Percentiles rank a stretch among this genome's conserved stretches.
Evolutionary conservation across 2,888 invertebrate genomes (phyloP).

Genomic region (Galeopsomyia nigrocyanea): DNA sequence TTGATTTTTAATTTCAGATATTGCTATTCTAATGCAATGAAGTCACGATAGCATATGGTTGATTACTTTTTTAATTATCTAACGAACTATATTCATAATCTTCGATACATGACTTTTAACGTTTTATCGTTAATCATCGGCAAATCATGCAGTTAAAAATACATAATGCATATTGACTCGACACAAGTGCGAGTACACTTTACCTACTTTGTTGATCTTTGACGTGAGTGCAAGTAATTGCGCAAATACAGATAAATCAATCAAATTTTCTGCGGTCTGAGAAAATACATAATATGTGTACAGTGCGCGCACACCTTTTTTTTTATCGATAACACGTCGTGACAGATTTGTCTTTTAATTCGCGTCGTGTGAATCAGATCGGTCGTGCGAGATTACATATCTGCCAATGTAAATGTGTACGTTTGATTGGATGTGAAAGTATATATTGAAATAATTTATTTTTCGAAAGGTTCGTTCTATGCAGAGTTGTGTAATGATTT

Average conservation of each 20-base stretch:
- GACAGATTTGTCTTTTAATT: not conserved
- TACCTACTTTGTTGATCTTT: slow-evolving; percentile 16
- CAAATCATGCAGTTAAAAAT: slow-evolving; percentile 5
- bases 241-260: slow-evolving; percentile 28
- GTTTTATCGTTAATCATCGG: not conserved
- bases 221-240: not conserved
- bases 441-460: too few species aligned
- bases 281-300: not conserved
- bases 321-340: too few species aligned
- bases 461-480: too few species aligned
- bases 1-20: too few species aligned
- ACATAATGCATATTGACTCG: not conserved
- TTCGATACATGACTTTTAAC: too few species aligned
- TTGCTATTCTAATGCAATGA: too few species aligned
- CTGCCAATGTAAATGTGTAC: not conserved
- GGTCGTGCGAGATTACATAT: slow-evolving; percentile 6
- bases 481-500: too few species aligned
- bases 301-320: too few species aligned
- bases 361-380: not conserved
- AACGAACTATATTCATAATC: too few species aligned
- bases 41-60: too few species aligned
- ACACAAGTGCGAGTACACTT: not conserved
- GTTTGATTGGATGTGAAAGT: too few species aligned
- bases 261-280: slow-evolving; percentile 23
- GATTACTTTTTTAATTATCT: too few species aligned